These are phyloP conservation scores for Oncorhynchus nerka DNA, from an alignment of 2,113 vertebrate species.

Conservation along the genomic window DNA sequence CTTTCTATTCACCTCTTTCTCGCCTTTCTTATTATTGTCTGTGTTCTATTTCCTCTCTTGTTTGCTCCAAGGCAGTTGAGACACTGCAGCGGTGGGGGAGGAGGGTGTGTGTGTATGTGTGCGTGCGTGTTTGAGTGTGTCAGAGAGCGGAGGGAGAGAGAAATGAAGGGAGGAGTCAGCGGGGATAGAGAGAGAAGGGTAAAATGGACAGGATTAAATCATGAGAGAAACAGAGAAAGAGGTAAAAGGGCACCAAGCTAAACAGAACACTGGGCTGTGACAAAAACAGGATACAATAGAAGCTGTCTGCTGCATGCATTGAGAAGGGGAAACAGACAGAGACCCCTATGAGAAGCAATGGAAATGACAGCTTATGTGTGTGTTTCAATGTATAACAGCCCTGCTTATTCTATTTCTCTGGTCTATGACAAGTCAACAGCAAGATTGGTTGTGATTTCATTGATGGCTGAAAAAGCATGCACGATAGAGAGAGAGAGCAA, in stretches of 20 bases:
- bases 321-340: background rate
- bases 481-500: conserved; percentile 48
- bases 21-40: conserved; percentile 59
- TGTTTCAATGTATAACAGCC: conserved; percentile 24
- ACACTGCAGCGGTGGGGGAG: conserved; percentile 82
- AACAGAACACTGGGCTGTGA: conserved; percentile 28
- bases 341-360: background rate
- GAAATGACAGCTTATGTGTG: background rate
- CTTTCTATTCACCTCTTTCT: conserved; percentile 24
- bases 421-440: conserved; percentile 37
- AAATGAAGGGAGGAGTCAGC: conserved; percentile 7
- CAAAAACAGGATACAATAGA: conserved; percentile 24
- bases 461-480: conserved; percentile 72
- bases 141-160: conserved; percentile 58
- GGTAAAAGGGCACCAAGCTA: conserved; percentile 8
- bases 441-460: conserved; percentile 72
- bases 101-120: conserved; percentile 70
- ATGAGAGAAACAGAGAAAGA: conserved; percentile 55
- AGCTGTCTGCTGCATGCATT: background rate
- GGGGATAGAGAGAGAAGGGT: conserved; percentile 37
- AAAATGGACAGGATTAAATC: conserved; percentile 71
- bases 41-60: conserved; percentile 74
- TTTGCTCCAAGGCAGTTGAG: conserved; percentile 80
- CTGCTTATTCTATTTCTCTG: conserved; percentile 6
- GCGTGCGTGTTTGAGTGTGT: conserved; percentile 12